phyloP scores from a whole-genome alignment of 1,140 invertebrate species.

The Drosophila trapezifrons region DNA sequence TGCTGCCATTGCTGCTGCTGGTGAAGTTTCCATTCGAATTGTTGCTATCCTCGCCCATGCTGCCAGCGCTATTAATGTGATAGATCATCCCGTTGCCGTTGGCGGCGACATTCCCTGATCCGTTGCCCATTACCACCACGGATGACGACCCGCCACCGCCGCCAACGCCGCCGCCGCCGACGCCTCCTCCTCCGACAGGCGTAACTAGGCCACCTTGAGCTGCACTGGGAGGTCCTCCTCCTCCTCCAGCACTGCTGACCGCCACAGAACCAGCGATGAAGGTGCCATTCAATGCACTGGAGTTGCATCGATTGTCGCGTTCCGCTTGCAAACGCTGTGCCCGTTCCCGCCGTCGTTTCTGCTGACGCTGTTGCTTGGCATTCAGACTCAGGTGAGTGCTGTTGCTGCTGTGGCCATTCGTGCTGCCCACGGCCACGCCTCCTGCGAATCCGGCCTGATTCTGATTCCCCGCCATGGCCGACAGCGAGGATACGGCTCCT shows the following conservation, averaged over 20 bases:
- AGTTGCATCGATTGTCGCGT: conserved; percentile 84
- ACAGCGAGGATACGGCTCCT: neutral
- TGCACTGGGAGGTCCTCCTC: neutral
- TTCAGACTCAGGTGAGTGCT: conserved; percentile 69
- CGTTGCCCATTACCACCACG: conserved; percentile 85
- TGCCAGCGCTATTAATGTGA: conserved; percentile 77
- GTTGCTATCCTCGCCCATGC: conserved; percentile 82
- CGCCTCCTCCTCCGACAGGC: conserved; percentile 11
- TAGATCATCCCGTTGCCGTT: conserved; percentile 63
- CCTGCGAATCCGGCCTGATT: conserved; percentile 19
- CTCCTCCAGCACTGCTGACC: conserved; percentile 71
- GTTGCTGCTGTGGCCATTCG: conserved; percentile 57
- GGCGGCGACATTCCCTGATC: conserved; percentile 45
- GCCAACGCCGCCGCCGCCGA: conserved; percentile 17
- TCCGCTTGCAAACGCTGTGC: conserved; percentile 93
- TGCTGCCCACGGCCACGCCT: conserved; percentile 16
- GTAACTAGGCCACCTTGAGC: conserved; percentile 15
- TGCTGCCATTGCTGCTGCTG: conserved; percentile 79
- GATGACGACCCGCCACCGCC: conserved; percentile 73
- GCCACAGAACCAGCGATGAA: conserved; percentile 49
- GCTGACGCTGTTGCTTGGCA: conserved; percentile 89
- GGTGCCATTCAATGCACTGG: conserved; percentile 50
- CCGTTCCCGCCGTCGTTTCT: conserved; percentile 92
- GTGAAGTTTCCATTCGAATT: conserved; percentile 83
- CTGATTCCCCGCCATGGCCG: conserved; percentile 17